A percentile compares a stretch with the other conserved stretches of the same genome.
These are phyloP conservation scores for Dascyllus trimaculatus DNA, from an alignment of 2,113 vertebrate genomes.

Conservation along the genomic window DNA sequence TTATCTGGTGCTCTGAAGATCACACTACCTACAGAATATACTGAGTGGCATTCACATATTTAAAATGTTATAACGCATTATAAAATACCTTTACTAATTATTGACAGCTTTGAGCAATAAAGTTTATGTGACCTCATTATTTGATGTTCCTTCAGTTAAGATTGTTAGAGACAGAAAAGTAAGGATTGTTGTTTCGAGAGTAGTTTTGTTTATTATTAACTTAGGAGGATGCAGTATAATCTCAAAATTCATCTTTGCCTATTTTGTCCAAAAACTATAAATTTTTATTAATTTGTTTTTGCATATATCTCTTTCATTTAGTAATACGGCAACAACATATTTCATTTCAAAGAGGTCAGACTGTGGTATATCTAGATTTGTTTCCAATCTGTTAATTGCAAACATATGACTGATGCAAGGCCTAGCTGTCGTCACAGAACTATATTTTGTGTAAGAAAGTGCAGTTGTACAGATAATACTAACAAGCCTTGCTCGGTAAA, in stretches of 20 bases:
- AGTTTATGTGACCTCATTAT: neutral
- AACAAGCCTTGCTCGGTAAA: neutral
- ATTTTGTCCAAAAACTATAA: neutral
- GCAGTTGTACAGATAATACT: neutral
- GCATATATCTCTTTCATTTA: neutral
- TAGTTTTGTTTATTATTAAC: neutral
- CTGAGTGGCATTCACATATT: neutral
- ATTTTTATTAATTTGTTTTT: neutral
- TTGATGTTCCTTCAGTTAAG: slow-evolving; percentile 2
- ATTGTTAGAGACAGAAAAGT: slow-evolving; percentile 1
- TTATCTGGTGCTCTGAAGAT: slow-evolving; percentile 18
- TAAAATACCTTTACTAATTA: slow-evolving; percentile 10
- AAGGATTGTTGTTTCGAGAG: slow-evolving; percentile 16
- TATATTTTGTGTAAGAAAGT: neutral
- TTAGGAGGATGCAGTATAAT: too few relatives aligned
- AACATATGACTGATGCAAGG: neutral
- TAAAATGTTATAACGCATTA: neutral
- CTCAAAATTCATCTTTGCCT: neutral
- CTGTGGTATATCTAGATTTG: neutral
- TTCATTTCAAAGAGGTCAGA: neutral
- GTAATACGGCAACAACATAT: neutral
- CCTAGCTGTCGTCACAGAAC: neutral
- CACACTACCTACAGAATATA: slow-evolving; percentile 4
- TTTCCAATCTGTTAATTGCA: neutral
- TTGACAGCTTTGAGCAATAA: slow-evolving; percentile 12